Evolutionary conservation across 2,888 invertebrate species (phyloP).

Genomic region (Lasius platythorax): DNA sequence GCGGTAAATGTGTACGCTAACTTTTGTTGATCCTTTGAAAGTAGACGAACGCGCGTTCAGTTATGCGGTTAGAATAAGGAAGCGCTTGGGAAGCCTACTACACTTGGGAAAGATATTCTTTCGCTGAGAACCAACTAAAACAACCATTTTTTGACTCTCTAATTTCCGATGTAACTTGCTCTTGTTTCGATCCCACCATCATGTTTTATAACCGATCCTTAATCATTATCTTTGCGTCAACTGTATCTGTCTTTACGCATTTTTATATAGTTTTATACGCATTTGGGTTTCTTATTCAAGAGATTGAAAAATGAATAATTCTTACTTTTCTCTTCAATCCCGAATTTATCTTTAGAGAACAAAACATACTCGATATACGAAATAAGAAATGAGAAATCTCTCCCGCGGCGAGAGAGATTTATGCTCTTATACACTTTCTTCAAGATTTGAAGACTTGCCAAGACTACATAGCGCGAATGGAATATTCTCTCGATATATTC

Average conservation of each 20-base stretch:
- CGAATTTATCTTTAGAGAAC: slow-evolving; percentile 27
- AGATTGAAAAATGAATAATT: slow-evolving; percentile 2
- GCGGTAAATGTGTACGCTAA: slow-evolving; percentile 58
- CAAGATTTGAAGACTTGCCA: slow-evolving; percentile 48
- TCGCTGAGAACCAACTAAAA: slow-evolving; percentile 69
- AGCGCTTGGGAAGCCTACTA: not conserved
- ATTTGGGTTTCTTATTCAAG: not conserved
- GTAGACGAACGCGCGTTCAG: slow-evolving; percentile 33
- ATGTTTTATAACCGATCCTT: not conserved
- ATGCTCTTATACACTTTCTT: slow-evolving; percentile 20
- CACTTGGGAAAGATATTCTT: slow-evolving; percentile 2
- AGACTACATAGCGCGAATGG: slow-evolving; percentile 10
- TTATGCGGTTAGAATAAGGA: slow-evolving; percentile 29
- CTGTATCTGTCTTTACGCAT: not conserved
- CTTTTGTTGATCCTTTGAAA: slow-evolving; percentile 58
- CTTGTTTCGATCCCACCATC: not conserved
- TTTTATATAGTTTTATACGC: not conserved
- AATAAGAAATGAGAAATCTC: slow-evolving; percentile 30
- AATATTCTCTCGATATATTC: slow-evolving; percentile 47
- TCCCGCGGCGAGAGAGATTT: slow-evolving; percentile 44
- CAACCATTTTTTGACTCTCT: slow-evolving; percentile 70
- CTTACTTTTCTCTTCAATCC: slow-evolving; percentile 15
- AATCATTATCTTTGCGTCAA: not conserved
- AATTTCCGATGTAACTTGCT: slow-evolving; percentile 58
- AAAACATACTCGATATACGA: slow-evolving; percentile 20